Base-by-base conservation (phyloP, 2,113 vertebrate genomes). In the Gymnorhina tibicen region DNA sequence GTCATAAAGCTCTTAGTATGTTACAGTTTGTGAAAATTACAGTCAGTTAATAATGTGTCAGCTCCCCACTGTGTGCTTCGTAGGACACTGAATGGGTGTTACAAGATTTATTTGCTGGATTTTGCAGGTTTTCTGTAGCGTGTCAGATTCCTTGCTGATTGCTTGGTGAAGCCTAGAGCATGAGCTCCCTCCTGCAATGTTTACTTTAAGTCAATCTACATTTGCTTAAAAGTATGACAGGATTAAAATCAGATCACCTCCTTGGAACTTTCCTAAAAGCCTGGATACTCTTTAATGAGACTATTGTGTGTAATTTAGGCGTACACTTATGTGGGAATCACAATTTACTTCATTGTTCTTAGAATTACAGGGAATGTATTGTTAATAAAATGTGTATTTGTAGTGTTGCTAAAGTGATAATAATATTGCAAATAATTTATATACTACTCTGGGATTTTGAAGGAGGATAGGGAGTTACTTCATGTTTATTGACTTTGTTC, bases 91-190 rank as follows among this genome's bases (percentile, higher is more conserved):
- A 97, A 95, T 89, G 85, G 74, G 78, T 91, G 95, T 96, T 97
- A 74, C 47, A 92, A 92, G 86, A 95, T 95, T 96, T 97, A 85
- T 92, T 85, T 96, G 86, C 74, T 89, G 68, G 78, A n/a, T 85
- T 97, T 96, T 75, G 81, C 89, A 96, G 92, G 89, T 80, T 94
- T 97, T 97, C 80, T 94, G 60, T 95, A 81, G 77, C 41, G 10
- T 96, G 94, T 96, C 89, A 82, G 63, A 90, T 85, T 46, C 94
- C 96, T 97, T 89, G 63, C 89, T 97, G 93, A 96, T 96, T 95
- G 89, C 87, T 91, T 93, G 87, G 85, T 93, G 94, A 95, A 95
- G 89, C 93, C 75, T 91, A 63, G 52, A 96, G 85, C 78, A 90
- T 70, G 75, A 93, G 87, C 76, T 96, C 68, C 81, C 91, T 95